Conservation (phyloP, 2,113 vertebrate genomes). For the Oenanthe melanoleuca region DNA sequence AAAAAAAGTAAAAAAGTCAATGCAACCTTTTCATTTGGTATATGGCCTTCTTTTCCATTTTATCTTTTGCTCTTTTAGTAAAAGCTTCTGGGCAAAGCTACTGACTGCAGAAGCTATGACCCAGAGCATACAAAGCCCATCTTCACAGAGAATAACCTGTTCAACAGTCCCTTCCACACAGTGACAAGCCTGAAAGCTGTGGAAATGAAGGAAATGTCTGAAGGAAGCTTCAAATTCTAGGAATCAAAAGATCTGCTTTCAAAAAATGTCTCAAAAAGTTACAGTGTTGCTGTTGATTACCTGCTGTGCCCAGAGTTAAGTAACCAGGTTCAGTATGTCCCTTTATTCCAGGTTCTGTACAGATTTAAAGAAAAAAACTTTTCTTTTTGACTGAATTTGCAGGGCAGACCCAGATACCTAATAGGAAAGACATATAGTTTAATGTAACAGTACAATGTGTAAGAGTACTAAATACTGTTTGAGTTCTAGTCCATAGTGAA, state of each 20-base stretch:
- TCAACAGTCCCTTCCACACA: not conserved
- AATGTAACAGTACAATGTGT: not conserved
- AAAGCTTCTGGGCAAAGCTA: not conserved
- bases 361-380: not conserved
- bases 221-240: not conserved
- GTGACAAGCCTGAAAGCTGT: not conserved
- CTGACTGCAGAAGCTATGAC: not conserved
- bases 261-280: not conserved
- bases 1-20: not conserved
- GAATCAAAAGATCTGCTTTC: not conserved
- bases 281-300: not conserved
- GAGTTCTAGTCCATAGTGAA: not conserved
- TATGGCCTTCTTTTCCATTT: not conserved
- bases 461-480: not conserved
- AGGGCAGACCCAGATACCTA: not conserved
- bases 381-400: not conserved
- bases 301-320: not conserved
- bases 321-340: not conserved
- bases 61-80: not conserved
- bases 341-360: not conserved
- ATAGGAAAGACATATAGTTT: not conserved
- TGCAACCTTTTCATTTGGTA: not conserved
- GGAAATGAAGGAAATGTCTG: not conserved
- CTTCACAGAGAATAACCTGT: not conserved
- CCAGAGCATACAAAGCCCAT: not conserved